Evolutionary conservation across 2,113 vertebrate species (phyloP), one percentile per base, ranked within the genome.

Genomic region (Salvelinus alpinus): DNA sequence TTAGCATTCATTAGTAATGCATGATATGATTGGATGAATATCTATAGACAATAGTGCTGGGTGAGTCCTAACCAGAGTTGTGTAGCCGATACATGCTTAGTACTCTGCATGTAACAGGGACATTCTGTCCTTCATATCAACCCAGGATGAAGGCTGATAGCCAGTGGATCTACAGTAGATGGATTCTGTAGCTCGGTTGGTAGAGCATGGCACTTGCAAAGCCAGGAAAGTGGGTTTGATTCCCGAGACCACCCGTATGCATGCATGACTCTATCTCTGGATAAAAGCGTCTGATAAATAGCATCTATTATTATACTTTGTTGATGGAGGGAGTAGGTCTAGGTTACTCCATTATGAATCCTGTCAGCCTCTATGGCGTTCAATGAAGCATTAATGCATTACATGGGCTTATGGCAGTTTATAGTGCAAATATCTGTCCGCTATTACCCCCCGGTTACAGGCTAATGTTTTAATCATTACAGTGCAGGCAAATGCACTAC

Each of bases 1-100:
- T 91, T 91, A 88, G 79, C 48, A 4, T 62, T 84, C 88, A 91
- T 91, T 88, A 91, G 89, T 90, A 89, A 92, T 91, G 83, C 76
- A 91, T 80, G 14, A 57, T 54, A 11, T 3, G 31, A 20, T n/a
- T 57, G n/a, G 54, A 79, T 65, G 54, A 44, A 44, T 44, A 44
- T 44, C 38, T 44, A 11, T 70, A 74, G 22, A 4, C 65, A 9
- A 11, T 44, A 73, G 82, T 79, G 80, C 81, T 85, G 69, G 79
- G 80, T 78, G 75, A 79, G 77, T 78, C 75, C 78, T 78, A 75
- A 84, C 76, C 79, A 81, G 80, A 84, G 72, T 70, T 82, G 68
- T 4, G 64, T 29, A 31, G 2, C 38, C 38, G 38, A 44, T 44
- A 44, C 38, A 13, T 25, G 11, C 27, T 29, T 5, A 18, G 14